Conservation (phyloP, 2,888 invertebrate species). For the Acleris sparsana region DNA sequence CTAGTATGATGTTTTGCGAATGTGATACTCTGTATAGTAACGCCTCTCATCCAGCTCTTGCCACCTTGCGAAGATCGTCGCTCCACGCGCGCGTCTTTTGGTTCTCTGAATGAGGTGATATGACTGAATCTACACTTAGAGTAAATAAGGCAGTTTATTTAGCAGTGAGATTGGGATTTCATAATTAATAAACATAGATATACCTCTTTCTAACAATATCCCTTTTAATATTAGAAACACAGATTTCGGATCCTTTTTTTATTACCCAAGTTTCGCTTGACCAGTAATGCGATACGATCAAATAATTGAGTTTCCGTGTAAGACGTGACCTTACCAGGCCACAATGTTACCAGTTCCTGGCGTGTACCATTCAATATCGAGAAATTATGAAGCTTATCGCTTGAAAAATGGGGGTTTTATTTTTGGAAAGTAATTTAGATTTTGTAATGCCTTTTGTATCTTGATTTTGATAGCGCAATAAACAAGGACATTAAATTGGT, state of each 20-base stretch:
- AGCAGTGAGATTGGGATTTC: too few species aligned
- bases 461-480: conserved; percentile 16
- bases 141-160: too few species aligned
- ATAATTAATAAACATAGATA: too few species aligned
- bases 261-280: not conserved
- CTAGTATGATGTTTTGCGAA: too few species aligned
- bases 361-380: conserved; percentile 1
- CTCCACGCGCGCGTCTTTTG: too few species aligned
- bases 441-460: conserved; percentile 10
- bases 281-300: conserved; percentile 19
- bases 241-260: not conserved
- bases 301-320: conserved; percentile 23
- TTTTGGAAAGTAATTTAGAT: conserved; percentile 7
- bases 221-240: too few species aligned
- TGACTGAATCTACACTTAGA: too few species aligned
- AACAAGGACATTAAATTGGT: conserved; percentile 7
- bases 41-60: too few species aligned
- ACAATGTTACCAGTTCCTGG: conserved; percentile 24
- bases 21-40: too few species aligned
- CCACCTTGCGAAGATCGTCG: too few species aligned
- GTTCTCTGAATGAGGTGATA: too few species aligned
- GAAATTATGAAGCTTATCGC: not conserved
- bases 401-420: not conserved
- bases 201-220: too few species aligned
- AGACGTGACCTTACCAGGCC: conserved; percentile 20